Conservation (phyloP, 1,140 invertebrate genomes). For the Psilanteris sp. region DNA sequence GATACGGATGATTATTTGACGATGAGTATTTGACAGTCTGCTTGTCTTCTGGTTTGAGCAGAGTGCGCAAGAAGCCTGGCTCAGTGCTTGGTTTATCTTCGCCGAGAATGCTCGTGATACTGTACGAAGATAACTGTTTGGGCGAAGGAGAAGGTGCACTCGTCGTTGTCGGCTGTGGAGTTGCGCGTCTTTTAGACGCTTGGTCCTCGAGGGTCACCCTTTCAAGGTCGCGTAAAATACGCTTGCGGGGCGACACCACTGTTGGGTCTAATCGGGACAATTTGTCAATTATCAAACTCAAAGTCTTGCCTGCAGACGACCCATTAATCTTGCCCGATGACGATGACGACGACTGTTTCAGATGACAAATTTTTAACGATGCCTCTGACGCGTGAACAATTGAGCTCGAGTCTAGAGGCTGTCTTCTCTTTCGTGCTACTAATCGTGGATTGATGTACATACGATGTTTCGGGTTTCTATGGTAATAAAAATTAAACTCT, state of each 20-base stretch:
- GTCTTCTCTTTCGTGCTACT: constrained; percentile 81
- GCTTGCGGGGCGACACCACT: constrained; percentile 86
- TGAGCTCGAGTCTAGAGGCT: constrained; percentile 79
- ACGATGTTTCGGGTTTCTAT: constrained; percentile 80
- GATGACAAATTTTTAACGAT: constrained; percentile 74
- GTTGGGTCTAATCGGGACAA: constrained; percentile 78
- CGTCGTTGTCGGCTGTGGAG: constrained; percentile 68
- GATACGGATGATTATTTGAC: constrained; percentile 70
- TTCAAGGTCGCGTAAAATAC: constrained; percentile 87
- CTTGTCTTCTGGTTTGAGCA: constrained; percentile 77
- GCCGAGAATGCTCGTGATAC: constrained; percentile 87
- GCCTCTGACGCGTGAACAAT: constrained; percentile 73
- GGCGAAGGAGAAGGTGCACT: constrained; percentile 65
- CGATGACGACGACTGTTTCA: constrained; percentile 12
- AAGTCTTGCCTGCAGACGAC: constrained; percentile 67
- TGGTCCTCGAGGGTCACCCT: constrained; percentile 86
- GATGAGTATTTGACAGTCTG: constrained; percentile 76
- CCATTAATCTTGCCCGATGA: constrained; percentile 67
- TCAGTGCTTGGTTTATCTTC: constrained; percentile 77
- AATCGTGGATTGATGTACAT: constrained; percentile 77
- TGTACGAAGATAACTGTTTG: constrained; percentile 85
- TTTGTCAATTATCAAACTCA: constrained; percentile 78
- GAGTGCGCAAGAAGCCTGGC: constrained; percentile 76
- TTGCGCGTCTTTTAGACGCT: constrained; percentile 76
- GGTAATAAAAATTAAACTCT: constrained; percentile 87